Base-by-base conservation (phyloP, 1,140 invertebrate genomes). In the Conus betulinus region DNA sequence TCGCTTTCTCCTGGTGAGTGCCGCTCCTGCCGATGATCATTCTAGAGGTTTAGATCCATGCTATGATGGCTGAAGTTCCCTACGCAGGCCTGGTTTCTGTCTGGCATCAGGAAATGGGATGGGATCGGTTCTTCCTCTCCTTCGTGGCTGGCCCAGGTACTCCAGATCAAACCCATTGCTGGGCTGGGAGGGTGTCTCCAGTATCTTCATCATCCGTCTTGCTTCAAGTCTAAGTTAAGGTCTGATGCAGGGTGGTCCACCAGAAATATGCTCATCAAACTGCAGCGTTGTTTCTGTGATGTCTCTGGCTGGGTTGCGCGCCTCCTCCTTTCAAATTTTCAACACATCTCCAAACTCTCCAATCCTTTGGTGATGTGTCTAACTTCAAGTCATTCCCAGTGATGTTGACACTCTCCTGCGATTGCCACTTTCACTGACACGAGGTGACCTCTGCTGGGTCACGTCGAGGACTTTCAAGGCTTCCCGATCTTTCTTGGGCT, bases 51-150 rank as follows among this genome's bases (percentile, higher is more conserved):
- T 55, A 8, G 1, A 13, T 4, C 51, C 51, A 15, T 81, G 51
- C 11, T 13, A 0, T 23, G 78, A 79, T 13, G 78, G 6, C 5
- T 60, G 53, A 13, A 52, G 7, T 83, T 83, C 81, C 27, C 17
- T 78, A 8, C 55, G 10, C 11, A 53, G 13, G 23, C n/a, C 25
- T 60, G 82, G n/a, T 52, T 84, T 84, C 25, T 51, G 52, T 55
- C 52, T 20, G 51, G 81, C 81, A 83, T 83, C 67, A 55, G 51
- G 51, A 78, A 57, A 87, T 76, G 25, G 85, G 85, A 20, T 87
- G 85, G 0, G 71, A 74, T 25, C 55, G 39, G 10, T 53, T 4
- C 74, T 27, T 87, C 11, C n/a, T 53, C 71, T 87, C 74, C 53
- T 23, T 55, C 39, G 27, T 87, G 4, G 67, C 8, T 6, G 85